Percentiles rank a stretch among this genome's conserved stretches.
These are phyloP conservation scores for Stylophora pistillata DNA, from an alignment of 64 coral and sea anemone species.

Conservation along the genomic window DNA sequence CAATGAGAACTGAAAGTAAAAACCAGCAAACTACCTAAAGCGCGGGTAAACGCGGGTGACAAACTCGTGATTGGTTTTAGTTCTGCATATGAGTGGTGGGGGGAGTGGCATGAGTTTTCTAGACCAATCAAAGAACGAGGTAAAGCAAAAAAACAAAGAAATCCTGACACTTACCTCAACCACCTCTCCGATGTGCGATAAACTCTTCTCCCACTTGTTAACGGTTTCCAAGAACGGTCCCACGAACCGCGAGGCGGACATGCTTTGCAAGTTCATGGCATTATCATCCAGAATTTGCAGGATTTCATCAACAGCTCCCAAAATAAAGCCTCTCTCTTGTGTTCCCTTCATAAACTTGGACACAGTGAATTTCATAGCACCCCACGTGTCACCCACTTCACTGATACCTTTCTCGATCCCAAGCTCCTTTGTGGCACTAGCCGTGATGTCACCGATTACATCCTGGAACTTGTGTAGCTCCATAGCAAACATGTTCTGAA, in stretches of 20 bases:
- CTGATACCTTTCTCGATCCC: constrained; percentile 97
- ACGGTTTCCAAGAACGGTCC: constrained; percentile 97
- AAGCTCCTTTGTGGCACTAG: constrained; percentile 96
- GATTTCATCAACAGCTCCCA: constrained; percentile 94
- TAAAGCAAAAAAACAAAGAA: too few species aligned
- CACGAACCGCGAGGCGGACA: constrained; percentile 97
- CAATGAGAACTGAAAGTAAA: neutral
- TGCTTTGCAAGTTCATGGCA: constrained; percentile 97
- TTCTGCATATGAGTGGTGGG: too few species aligned
- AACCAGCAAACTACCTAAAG: too few species aligned
- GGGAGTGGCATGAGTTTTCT: too few species aligned
- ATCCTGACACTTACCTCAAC: constrained; percentile 91
- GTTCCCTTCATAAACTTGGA: constrained; percentile 99
- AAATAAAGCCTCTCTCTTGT: constrained; percentile 93
- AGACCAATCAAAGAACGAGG: neutral
- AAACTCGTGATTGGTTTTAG: too few species aligned
- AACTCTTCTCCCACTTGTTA: constrained; percentile 99
- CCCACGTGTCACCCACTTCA: constrained; percentile 92
- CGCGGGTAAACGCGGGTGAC: too few species aligned
- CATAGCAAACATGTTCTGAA: constrained; percentile 99
- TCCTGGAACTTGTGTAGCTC: constrained; percentile 97
- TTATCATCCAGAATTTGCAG: constrained; percentile 97
- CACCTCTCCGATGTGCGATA: constrained; percentile 97
- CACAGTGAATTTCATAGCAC: constrained; percentile 96
- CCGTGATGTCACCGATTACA: constrained; percentile 98